Percentiles rank a stretch among this genome's conserved stretches.
These are phyloP conservation scores for Heliconius melpomene DNA, from an alignment of 1,140 invertebrate genomes.

Conservation along the genomic window DNA sequence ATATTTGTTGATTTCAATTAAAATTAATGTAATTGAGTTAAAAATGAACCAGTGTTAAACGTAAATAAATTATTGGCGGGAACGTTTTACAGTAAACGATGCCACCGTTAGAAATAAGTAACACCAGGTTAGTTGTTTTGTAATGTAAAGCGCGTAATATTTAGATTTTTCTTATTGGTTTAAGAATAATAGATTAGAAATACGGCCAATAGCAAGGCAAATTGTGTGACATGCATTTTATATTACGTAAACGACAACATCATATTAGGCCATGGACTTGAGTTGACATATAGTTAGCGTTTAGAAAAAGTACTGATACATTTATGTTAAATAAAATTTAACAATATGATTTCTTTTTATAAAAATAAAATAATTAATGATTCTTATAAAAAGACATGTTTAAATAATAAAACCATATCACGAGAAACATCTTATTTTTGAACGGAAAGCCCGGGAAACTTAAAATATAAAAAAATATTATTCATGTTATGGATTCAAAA, in stretches of 20 bases:
- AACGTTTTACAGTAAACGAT: not conserved
- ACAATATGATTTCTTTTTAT: not conserved
- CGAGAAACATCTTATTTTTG: not conserved
- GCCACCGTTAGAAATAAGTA: not conserved
- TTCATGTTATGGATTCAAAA: not conserved
- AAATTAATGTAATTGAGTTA: not conserved
- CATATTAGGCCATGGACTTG: not conserved
- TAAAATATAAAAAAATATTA: not conserved
- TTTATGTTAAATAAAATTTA: not conserved
- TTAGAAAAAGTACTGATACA: not conserved
- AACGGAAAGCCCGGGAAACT: not conserved
- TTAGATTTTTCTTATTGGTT: not conserved
- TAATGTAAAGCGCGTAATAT: not conserved
- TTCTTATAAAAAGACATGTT: not conserved
- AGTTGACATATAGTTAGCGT: not conserved
- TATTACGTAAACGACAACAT: not conserved
- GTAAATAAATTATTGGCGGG: slow-evolving; percentile 37
- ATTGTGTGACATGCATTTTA: not conserved
- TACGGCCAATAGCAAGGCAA: not conserved
- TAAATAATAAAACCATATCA: not conserved
- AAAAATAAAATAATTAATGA: too few relatives aligned
- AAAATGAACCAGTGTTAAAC: slow-evolving; percentile 10
- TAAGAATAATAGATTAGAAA: not conserved
- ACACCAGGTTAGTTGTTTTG: not conserved
- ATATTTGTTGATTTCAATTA: not conserved